phyloP scores from a whole-genome alignment of 2,113 vertebrate genomes.

The Lethenteron camtschaticum region DNA sequence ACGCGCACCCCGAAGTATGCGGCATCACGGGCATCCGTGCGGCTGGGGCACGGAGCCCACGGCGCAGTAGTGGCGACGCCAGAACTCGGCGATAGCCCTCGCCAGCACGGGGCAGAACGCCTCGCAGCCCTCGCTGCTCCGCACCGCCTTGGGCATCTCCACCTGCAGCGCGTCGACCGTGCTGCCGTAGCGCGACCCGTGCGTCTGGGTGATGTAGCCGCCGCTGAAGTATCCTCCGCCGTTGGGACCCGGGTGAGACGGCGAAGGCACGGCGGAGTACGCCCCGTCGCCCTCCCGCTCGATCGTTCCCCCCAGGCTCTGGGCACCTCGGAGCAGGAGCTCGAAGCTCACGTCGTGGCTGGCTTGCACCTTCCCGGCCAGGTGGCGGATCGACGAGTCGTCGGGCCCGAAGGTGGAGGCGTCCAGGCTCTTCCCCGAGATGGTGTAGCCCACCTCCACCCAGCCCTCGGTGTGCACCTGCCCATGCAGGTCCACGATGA shows the following conservation, averaged over 20 bases:
- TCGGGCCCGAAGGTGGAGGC: constrained; percentile 9
- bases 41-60: not conserved
- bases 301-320: constrained; percentile 17
- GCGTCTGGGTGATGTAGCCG: constrained; percentile 17
- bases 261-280: constrained; percentile 19
- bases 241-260: constrained; percentile 18
- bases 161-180: constrained; percentile 19
- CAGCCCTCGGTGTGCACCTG: constrained; percentile 18
- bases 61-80: constrained; percentile 16
- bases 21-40: too few species aligned
- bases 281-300: constrained; percentile 14
- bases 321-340: constrained; percentile 12
- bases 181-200: constrained; percentile 15
- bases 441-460: constrained; percentile 20
- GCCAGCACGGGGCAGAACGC: constrained; percentile 18
- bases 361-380: constrained; percentile 13
- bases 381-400: constrained; percentile 12
- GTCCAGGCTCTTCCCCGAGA: constrained; percentile 18
- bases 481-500: constrained; percentile 20
- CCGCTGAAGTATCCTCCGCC: constrained; percentile 18
- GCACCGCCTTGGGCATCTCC: constrained; percentile 18
- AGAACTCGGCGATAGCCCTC: constrained; percentile 17
- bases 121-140: constrained; percentile 12
- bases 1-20: too few species aligned
- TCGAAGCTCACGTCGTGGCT: constrained; percentile 12